Evolutionary conservation across 2,888 invertebrate genomes (phyloP).

Genomic region (Cataglyphis cursor): DNA sequence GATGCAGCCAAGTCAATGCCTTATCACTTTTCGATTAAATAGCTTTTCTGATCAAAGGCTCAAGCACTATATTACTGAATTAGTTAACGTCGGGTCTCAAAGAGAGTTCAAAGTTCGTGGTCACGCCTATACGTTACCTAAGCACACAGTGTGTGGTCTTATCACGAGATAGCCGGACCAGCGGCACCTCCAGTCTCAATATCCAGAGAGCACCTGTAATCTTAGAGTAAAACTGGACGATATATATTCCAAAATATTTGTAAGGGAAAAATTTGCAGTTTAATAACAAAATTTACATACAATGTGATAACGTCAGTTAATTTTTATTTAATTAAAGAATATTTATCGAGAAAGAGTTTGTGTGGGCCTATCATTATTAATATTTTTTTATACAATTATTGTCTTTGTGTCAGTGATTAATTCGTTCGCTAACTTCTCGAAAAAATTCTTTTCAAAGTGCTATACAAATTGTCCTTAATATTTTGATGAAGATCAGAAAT

Average conservation of each 20-base stretch:
- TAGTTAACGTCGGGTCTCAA: constrained; percentile 46
- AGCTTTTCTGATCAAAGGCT: constrained; percentile 50
- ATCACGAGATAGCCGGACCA: constrained; percentile 14
- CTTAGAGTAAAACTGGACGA: background rate
- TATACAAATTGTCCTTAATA: background rate
- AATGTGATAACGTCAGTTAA: background rate
- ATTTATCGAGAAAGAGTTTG: background rate
- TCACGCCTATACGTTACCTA: constrained; percentile 40
- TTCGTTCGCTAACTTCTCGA: background rate
- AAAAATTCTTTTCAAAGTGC: background rate
- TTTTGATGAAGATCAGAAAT: background rate
- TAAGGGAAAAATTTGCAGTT: background rate
- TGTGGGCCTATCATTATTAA: background rate
- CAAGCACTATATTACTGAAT: constrained; percentile 52
- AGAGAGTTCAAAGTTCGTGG: constrained; percentile 56
- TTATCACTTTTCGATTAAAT: constrained; percentile 56
- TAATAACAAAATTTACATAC: background rate
- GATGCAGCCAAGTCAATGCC: constrained; percentile 17
- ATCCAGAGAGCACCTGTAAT: background rate
- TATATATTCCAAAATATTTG: background rate
- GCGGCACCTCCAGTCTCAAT: background rate
- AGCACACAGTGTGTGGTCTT: constrained; percentile 21
- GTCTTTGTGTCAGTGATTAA: background rate
- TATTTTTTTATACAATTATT: background rate
- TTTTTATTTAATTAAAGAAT: background rate